These are phyloP conservation scores for Vombatus ursinus DNA, from an alignment of 2,113 vertebrate genomes.

Conservation along the genomic window DNA sequence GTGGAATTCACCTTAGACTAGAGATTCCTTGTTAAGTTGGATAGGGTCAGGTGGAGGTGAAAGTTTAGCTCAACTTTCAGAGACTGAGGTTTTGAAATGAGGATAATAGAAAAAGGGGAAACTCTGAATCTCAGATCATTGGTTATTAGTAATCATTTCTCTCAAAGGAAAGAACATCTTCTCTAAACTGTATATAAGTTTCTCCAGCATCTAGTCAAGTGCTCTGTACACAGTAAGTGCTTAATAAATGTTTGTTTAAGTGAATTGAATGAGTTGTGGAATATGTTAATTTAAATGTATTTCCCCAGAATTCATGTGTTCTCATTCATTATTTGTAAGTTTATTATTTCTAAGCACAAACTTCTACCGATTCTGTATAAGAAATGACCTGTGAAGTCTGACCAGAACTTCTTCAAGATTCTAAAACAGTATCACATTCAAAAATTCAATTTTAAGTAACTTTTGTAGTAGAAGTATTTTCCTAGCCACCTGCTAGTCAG, in stretches of 20 bases:
- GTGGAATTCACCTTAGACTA: too few species aligned
- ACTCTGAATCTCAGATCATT: too few species aligned
- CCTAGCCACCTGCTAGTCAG: neutral
- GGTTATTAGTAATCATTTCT: too few species aligned
- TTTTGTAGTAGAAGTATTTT: neutral
- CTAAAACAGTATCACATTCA: neutral
- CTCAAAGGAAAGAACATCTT: neutral
- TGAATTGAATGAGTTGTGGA: neutral
- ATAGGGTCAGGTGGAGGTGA: too few species aligned
- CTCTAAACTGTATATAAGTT: neutral
- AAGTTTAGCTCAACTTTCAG: too few species aligned
- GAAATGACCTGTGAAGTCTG: neutral
- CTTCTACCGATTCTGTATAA: neutral
- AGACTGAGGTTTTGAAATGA: too few species aligned
- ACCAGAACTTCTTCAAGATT: neutral
- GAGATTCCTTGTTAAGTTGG: too few species aligned
- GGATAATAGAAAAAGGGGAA: too few species aligned
- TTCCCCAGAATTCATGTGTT: neutral
- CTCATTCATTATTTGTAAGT: too few species aligned
- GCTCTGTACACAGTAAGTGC: neutral
- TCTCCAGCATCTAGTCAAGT: neutral
- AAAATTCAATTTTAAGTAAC: neutral
- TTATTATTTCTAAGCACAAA: neutral
- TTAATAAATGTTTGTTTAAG: neutral
- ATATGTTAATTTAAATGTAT: neutral